phyloP scores from a whole-genome alignment of 64 coral and sea anemone species.

The Astreopora myriophthalma region DNA sequence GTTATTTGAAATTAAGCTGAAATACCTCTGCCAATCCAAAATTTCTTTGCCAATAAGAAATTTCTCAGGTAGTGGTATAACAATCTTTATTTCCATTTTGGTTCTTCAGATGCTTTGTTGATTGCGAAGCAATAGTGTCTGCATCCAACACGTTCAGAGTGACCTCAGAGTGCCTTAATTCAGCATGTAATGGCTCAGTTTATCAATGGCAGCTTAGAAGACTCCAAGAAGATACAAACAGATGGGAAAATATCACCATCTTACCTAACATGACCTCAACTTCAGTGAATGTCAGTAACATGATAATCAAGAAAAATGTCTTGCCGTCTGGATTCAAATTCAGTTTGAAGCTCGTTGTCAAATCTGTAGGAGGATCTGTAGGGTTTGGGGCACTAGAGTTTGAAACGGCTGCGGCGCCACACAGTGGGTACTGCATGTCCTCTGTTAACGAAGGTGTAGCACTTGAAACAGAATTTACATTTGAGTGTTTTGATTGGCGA shows the following conservation, averaged over 20 bases:
- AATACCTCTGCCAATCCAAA: too few species aligned
- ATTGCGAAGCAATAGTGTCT: conserved; percentile 18
- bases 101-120: conserved; percentile 13
- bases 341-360: not conserved
- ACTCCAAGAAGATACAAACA: not conserved
- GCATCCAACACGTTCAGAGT: conserved; percentile 15
- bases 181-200: conserved; percentile 2
- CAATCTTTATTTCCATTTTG: not conserved
- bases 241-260: not conserved
- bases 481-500: conserved; percentile 14
- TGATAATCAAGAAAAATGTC: conserved; percentile 4
- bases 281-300: conserved; percentile 3
- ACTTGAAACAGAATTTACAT: conserved; percentile 14
- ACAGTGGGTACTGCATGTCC: not conserved
- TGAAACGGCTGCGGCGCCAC: conserved; percentile 18
- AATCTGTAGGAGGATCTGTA: not conserved
- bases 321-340: conserved; percentile 1
- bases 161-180: conserved; percentile 17
- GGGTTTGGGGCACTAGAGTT: not conserved
- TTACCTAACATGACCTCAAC: conserved; percentile 36
- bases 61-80: not conserved
- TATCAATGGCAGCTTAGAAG: not conserved
- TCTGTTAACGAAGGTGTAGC: conserved; percentile 2
- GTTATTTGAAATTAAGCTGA: not conserved
- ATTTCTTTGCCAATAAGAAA: too few species aligned